Evolutionary conservation across 2,888 invertebrate genomes (phyloP), one percentile per base, ranked within the genome.

Genomic region (Acrobasis consociella): DNA sequence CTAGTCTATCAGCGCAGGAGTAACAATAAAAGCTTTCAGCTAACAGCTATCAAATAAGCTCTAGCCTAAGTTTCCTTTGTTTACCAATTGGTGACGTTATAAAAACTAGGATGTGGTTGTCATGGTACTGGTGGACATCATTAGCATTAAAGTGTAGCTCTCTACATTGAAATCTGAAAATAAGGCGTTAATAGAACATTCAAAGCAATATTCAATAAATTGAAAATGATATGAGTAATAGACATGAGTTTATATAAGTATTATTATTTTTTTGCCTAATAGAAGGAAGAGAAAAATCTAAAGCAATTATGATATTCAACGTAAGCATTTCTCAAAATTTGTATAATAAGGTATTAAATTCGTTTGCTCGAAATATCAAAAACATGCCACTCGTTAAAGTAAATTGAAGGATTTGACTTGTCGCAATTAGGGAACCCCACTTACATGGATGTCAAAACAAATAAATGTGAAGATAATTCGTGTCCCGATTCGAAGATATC

Each of bases 391-490:
- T 59, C 59, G 13, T 59, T 38, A 38, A 31, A 58, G 50, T 50
- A 50, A 49, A 59, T 74, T 72, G 71, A 42, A 42, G 42, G 39
- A 16, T 22, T 31, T 42, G 42, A 11, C 5, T 38, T 55, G 55
- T 56, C 17, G 38, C 17, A 39, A 42, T 56, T 56, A 42, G 5
- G 13, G 42, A 42, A 42, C 56, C 71, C 64, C 67, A 67, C 71
- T 79, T 79, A 76, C 73, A 78, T 73, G 74, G 68, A 79, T 82
- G 86, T 89, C 89, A 87, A 83, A 89, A 87, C 87, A 88, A 88
- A 87, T 87, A 77, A 81, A 91, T 90, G 87, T 81, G 68, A 74
- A 80, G 81, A 83, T 90, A 89, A 88, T 89, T 82, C 85, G 76
- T 75, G 76, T 81, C 83, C 68, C 78, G 56, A 79, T 86, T 86